These are phyloP conservation scores for Lithophane socia DNA, from an alignment of 2,888 invertebrate species.

Conservation along the genomic window DNA sequence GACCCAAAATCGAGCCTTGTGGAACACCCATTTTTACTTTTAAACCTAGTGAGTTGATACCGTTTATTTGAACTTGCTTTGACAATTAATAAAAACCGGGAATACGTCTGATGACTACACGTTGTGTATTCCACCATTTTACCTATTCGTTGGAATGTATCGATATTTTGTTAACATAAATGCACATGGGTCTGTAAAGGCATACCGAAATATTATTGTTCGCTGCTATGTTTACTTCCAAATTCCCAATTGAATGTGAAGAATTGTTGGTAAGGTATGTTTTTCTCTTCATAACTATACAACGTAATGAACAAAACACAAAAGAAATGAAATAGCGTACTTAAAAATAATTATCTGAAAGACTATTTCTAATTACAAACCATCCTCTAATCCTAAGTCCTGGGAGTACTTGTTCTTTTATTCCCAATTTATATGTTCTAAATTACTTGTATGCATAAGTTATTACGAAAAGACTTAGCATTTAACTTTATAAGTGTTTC, in stretches of 20 bases:
- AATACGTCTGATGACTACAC: not conserved
- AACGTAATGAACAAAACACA: not conserved
- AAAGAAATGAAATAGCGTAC: not conserved
- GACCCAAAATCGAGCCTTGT: no score
- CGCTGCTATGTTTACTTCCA: not conserved
- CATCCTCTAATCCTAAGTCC: not conserved
- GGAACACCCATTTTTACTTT: no score
- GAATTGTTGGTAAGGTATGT: not conserved
- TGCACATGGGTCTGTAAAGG: not conserved
- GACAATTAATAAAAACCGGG: not conserved
- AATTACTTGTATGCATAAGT: not conserved
- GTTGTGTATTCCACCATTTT: not conserved
- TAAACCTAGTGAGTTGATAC: no score
- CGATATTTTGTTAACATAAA: not conserved
- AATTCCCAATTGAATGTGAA: not conserved
- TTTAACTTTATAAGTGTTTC: constrained; percentile 17
- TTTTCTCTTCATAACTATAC: not conserved
- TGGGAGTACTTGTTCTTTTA: not conserved
- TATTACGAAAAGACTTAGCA: not conserved
- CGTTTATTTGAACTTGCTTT: no score
- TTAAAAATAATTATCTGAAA: not conserved
- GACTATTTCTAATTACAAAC: not conserved
- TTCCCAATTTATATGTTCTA: constrained; percentile 4
- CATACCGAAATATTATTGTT: not conserved
- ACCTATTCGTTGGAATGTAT: not conserved